Percentiles rank a stretch among this genome's conserved stretches.
Conservation (phyloP, 2,888 invertebrate species). For the Maniola hyperantus region DNA sequence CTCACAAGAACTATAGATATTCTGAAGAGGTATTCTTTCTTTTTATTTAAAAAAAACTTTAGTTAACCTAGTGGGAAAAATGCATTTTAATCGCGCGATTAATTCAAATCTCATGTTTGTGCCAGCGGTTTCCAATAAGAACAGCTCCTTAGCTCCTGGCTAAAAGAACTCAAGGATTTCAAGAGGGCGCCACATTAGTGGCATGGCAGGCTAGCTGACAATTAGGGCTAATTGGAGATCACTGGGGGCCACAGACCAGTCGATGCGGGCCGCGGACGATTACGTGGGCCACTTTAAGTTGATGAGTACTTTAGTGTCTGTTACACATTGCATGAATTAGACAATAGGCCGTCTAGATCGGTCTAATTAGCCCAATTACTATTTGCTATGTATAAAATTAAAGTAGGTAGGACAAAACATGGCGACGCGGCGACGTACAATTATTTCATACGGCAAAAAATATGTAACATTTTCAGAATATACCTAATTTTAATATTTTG, state of each 20-base stretch:
- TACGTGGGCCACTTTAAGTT: constrained; percentile 25
- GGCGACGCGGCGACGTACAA: too few relatives aligned
- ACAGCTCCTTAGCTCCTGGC: neutral
- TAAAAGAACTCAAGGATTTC: constrained; percentile 1
- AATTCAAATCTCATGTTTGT: too few relatives aligned
- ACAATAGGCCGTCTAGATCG: constrained; percentile 1
- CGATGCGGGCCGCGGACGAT: constrained; percentile 38
- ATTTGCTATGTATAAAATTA: constrained; percentile 7
- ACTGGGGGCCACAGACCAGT: constrained; percentile 45
- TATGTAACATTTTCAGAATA: too few relatives aligned
- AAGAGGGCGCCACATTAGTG: constrained; percentile 16
- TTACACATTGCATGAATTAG: constrained; percentile 9
- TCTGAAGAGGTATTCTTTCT: too few relatives aligned
- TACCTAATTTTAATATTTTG: too few relatives aligned
- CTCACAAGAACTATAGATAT: too few relatives aligned
- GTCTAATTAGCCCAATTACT: constrained; percentile 5
- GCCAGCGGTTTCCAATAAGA: too few relatives aligned
- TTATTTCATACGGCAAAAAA: neutral
- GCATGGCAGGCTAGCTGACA: constrained; percentile 46
- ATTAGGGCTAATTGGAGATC: constrained; percentile 68
- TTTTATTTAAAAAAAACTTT: too few relatives aligned
- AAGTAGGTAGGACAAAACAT: neutral
- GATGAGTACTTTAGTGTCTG: constrained; percentile 17
- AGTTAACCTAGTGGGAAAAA: too few relatives aligned
- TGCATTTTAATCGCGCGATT: too few relatives aligned